Evolutionary conservation across 2,888 invertebrate species (phyloP), one percentile per base, ranked within the genome.

Genomic region (Exephanes ischioxanthus): DNA sequence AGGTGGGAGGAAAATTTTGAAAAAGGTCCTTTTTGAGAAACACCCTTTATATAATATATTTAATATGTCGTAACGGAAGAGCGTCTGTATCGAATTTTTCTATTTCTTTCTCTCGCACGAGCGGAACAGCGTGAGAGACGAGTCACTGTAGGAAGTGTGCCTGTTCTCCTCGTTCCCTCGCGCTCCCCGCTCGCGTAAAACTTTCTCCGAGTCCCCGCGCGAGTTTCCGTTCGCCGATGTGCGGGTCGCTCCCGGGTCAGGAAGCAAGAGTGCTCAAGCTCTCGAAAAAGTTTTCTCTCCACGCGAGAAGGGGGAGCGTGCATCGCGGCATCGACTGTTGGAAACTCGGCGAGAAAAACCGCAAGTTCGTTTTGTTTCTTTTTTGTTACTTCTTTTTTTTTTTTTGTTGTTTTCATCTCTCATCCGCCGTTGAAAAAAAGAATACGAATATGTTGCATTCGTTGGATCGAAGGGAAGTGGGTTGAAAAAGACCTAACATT

Each of bases 271-370:
- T 70, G 58, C 70, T 83, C 51, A 55, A 75, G 83, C 73, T 79
- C 72, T 79, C 75, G 53, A 53, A 79, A 80, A 83, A 83, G 79
- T 83, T 83, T 79, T 75, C 78, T 70, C 75, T 68, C 26, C 51
- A 41, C 45, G 7, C n/a, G 22, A 26, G 26, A 11, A 26, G 58
- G 19, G 58, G 6, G 58, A 58, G 68, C 41, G 83, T 22, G 70
- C 73, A 75, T 79, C 70, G 61, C 78, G 11, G 70, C 73, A 75
- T 79, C 70, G 61, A 48, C 66, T 3, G n/a, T 70, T 63, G 66
- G n/a, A 63, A 66, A 55, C 55, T 72, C 37, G 26, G 22, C 41
- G 58, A 58, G 58, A 58, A 58, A 58, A 58, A 58, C 58, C 58
- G 9, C 58, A 19, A 22, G 22, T 19, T 22, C 22, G 26, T 58